Evolutionary conservation across 2,797 vertebrate species (phyloP), one percentile per base, ranked within the genome.

Genomic region (Acrossocheilus fasciatus): DNA sequence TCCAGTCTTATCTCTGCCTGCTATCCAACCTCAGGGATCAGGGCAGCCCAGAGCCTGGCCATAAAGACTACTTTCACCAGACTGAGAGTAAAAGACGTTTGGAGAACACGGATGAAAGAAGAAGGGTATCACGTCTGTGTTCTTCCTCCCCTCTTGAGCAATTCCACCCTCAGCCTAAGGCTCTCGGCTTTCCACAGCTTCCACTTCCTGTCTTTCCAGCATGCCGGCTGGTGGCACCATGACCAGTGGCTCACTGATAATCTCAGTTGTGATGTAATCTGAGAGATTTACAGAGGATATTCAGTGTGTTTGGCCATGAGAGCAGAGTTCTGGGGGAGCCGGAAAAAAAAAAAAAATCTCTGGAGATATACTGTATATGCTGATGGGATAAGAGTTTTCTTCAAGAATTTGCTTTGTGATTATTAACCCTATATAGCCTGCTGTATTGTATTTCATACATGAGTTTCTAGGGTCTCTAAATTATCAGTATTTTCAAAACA

Each of bases 21-120:
- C 83, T 81, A 88, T 86, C 86, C 83, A 72, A 36, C 86, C 79
- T 80, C 41, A 23, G 79, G 20, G 86, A 72, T 81, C 86, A 87
- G 80, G 86, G 87, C 34, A 66, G 79, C 72, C 43, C 82, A 87
- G 81, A 54, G 30, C 59, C n/a, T 14, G 0, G 79, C 76, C 50
- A 88, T 86, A 92, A 92, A 91, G 89, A 73, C 75, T 11, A 64
- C 91, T 92, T 93, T 93, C 90, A 92, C 75, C 30, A 2, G 0
- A 57, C 26, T 70, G 59, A 79, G 82, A 80, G 54, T 47, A 39
- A 66, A 36, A 68, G 20, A 50, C 34, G 43, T 43, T 74, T 36
- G 74, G 39, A 81, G 68, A 62, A 34, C 45, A 39, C 15, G 36
- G 41, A 74, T 83, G 70, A 62, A 52, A 86, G 36, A 81, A 86